A percentile compares a stretch with the other conserved stretches of the same genome.
Conservation (phyloP, 2,797 vertebrate species). For the Hippopotamyrus pictus region DNA sequence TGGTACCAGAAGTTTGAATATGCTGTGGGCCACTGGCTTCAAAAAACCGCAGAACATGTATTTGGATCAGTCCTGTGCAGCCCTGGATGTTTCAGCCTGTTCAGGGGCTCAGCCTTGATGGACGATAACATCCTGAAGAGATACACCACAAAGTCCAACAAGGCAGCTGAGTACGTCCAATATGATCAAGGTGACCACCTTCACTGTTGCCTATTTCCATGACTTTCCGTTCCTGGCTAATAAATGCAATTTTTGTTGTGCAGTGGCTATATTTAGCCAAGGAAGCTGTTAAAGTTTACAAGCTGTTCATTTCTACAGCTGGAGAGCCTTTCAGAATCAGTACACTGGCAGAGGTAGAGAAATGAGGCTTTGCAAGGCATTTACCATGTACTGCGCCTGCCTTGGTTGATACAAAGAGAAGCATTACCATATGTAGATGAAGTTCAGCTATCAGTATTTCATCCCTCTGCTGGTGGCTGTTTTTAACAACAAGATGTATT, state of each 20-base stretch:
- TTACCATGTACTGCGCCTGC: background rate
- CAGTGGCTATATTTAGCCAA: background rate
- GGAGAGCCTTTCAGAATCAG: background rate
- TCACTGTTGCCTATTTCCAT: background rate
- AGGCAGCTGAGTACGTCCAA: conserved; percentile 66
- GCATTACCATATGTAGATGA: background rate
- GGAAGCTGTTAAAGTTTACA: background rate
- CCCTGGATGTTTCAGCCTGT: conserved; percentile 74
- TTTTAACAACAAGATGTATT: background rate
- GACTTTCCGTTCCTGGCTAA: background rate
- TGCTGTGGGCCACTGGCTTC: conserved; percentile 74
- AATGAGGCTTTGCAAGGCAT: background rate
- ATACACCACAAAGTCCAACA: conserved; percentile 66
- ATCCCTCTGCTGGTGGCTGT: background rate
- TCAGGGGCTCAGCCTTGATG: conserved; percentile 69
- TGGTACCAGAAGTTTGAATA: conserved; percentile 83
- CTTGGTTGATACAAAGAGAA: background rate
- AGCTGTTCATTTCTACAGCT: background rate
- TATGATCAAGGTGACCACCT: conserved; percentile 67
- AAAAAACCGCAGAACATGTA: conserved; percentile 74
- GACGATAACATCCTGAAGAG: conserved; percentile 70
- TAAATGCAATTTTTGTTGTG: background rate
- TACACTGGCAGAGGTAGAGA: background rate
- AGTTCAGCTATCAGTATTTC: background rate
- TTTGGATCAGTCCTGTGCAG: conserved; percentile 73